These are phyloP conservation scores for Chaetophractus vellerosus DNA, from an alignment of 2,797 vertebrate species.

Conservation along the genomic window DNA sequence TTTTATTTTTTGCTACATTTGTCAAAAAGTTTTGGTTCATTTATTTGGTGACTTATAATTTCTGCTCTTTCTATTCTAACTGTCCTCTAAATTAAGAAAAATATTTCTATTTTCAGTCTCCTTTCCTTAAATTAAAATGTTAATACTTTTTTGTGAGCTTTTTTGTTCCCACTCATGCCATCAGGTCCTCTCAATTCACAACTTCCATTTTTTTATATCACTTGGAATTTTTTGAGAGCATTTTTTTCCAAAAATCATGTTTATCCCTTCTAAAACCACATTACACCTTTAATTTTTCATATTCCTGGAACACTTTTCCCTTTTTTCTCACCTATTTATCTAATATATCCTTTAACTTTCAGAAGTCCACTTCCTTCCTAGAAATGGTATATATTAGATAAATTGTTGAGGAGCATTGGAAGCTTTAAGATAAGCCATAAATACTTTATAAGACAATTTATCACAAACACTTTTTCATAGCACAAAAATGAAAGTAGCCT, in stretches of 20 bases:
- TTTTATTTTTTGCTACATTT: background rate
- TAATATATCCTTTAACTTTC: background rate
- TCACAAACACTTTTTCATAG: background rate
- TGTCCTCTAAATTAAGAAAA: background rate
- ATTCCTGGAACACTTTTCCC: background rate
- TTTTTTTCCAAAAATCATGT: background rate
- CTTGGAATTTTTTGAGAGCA: background rate
- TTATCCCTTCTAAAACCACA: background rate
- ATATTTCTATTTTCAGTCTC: background rate
- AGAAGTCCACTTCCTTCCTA: background rate
- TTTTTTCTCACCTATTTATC: background rate
- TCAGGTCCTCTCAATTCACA: background rate
- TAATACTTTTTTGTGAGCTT: background rate
- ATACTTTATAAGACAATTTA: background rate
- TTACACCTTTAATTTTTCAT: background rate
- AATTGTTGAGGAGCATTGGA: background rate
- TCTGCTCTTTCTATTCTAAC: background rate
- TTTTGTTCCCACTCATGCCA: background rate
- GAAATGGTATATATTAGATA: too few species aligned
- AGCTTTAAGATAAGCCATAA: background rate
- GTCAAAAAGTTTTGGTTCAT: background rate
- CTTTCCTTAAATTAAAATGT: background rate
- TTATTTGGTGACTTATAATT: background rate
- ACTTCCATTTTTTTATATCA: background rate
- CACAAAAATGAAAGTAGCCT: background rate